Percentiles rank a stretch among this genome's conserved stretches.
phyloP scores from a whole-genome alignment of 1,140 invertebrate genomes.

The Sesamia nonagrioides region DNA sequence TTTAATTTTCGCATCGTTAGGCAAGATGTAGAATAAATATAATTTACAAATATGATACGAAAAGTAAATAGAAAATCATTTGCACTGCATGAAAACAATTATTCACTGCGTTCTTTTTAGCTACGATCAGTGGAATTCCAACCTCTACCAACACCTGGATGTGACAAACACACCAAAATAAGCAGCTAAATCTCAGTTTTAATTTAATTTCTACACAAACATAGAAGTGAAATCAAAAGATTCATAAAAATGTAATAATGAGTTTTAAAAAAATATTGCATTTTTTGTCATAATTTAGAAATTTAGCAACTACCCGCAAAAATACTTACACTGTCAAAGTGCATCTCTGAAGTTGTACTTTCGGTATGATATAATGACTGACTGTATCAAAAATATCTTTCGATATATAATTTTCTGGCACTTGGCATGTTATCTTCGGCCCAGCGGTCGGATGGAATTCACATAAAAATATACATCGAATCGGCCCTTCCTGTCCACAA shows the following conservation, averaged over 20 bases:
- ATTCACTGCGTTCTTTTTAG: neutral
- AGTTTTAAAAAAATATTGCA: constrained; percentile 1
- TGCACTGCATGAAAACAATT: neutral
- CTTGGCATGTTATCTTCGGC: constrained; percentile 94
- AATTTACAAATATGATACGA: no score
- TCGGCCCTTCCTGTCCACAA: constrained; percentile 90
- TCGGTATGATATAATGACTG: constrained; percentile 97
- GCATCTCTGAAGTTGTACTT: constrained; percentile 95
- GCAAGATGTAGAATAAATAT: no score
- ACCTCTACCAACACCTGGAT: neutral
- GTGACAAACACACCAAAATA: neutral
- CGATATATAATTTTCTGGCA: constrained; percentile 94
- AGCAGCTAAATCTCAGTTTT: neutral
- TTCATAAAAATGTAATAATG: neutral
- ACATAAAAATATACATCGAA: constrained; percentile 94
- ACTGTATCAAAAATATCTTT: constrained; percentile 97
- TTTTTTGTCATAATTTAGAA: constrained; percentile 33
- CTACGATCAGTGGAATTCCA: neutral
- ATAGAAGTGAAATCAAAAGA: neutral
- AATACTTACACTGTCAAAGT: constrained; percentile 95
- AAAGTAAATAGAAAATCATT: neutral
- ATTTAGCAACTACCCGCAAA: constrained; percentile 31
- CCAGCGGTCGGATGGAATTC: constrained; percentile 95
- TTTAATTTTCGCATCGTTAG: no score
- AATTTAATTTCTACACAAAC: neutral